phyloP scores from a whole-genome alignment of 1,140 invertebrate species.

The Caerostris extrusa region DNA sequence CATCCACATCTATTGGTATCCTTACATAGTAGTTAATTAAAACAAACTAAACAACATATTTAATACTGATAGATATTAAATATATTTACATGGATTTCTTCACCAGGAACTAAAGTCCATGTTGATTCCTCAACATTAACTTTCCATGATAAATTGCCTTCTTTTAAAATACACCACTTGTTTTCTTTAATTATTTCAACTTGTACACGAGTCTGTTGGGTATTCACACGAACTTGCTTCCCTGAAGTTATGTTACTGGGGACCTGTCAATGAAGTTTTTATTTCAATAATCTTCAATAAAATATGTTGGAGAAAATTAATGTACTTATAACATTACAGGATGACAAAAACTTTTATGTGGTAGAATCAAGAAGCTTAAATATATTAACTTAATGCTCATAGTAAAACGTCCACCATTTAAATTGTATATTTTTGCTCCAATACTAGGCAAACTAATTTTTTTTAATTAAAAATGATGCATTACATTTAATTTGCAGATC shows the following conservation, averaged over 20 bases:
- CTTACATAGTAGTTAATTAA: too few species aligned
- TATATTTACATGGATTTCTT: slow-evolving; percentile 84
- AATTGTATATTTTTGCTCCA: too few species aligned
- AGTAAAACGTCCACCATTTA: too few species aligned
- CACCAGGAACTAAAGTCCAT: slow-evolving; percentile 90
- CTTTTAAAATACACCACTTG: slow-evolving; percentile 84
- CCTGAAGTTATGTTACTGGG: slow-evolving; percentile 84
- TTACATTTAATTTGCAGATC: background rate
- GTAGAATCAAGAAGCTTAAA: too few species aligned
- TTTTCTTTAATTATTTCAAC: slow-evolving; percentile 79
- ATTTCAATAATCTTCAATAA: background rate
- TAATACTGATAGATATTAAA: too few species aligned
- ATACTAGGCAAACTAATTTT: too few species aligned
- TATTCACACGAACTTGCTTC: slow-evolving; percentile 86
- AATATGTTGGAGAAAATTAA: background rate
- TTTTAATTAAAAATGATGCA: background rate
- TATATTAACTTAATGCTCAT: too few species aligned
- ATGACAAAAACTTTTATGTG: background rate
- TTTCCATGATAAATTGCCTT: slow-evolving; percentile 86
- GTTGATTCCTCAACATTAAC: slow-evolving; percentile 88
- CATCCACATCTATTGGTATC: too few species aligned
- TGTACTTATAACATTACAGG: background rate
- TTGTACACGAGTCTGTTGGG: slow-evolving; percentile 85
- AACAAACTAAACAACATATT: too few species aligned
- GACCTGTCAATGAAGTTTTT: slow-evolving; percentile 81